These are phyloP conservation scores for Colius striatus DNA, from an alignment of 2,113 vertebrate species.

Conservation along the genomic window DNA sequence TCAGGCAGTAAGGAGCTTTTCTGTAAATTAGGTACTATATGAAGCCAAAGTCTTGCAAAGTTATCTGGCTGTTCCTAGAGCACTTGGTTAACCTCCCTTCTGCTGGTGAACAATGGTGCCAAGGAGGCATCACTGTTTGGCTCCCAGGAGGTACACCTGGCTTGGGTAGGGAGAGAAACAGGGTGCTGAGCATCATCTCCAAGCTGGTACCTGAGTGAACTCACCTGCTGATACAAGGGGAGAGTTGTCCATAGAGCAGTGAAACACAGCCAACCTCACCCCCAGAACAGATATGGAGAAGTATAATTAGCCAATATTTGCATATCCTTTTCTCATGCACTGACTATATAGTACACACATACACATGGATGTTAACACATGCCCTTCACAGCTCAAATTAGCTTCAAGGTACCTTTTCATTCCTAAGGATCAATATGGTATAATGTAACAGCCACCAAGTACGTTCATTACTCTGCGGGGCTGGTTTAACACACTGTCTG, in stretches of 20 bases:
- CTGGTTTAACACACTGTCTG: constrained; percentile 51
- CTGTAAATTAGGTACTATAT: neutral
- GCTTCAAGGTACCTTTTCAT: neutral
- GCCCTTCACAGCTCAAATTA: neutral
- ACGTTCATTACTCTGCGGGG: constrained; percentile 29
- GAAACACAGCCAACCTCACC: neutral
- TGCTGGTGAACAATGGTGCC: neutral
- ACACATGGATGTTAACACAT: neutral
- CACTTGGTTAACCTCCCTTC: neutral
- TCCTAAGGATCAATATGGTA: constrained; percentile 18
- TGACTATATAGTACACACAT: neutral
- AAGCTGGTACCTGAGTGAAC: fast-evolving
- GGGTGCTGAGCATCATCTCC: neutral
- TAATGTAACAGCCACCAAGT: constrained; percentile 13
- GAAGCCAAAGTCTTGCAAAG: neutral
- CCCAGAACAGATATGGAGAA: neutral
- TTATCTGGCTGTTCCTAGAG: neutral
- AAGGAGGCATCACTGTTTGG: fast-evolving
- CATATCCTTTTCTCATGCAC: neutral
- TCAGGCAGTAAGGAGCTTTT: neutral
- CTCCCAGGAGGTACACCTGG: neutral
- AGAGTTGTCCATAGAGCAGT: neutral
- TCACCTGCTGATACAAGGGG: neutral
- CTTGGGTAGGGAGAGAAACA: neutral
- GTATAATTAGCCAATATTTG: neutral